These are phyloP conservation scores for Galagoides demidoff DNA, from an alignment of 2,797 vertebrate genomes.

Conservation along the genomic window DNA sequence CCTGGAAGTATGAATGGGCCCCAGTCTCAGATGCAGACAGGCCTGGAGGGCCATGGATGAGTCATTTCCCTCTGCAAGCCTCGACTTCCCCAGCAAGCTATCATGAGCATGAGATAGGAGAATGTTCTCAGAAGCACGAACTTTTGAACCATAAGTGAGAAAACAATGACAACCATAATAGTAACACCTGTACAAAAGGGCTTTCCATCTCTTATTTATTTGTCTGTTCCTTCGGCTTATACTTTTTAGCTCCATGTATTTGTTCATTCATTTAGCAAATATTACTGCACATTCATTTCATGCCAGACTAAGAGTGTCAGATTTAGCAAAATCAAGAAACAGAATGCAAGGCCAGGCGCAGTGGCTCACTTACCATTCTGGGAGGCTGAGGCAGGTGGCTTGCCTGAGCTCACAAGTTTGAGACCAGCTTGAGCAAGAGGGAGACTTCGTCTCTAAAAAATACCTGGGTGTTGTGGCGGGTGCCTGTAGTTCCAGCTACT, in stretches of 20 bases:
- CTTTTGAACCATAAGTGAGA: background rate
- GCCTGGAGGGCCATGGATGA: slow-evolving; percentile 51
- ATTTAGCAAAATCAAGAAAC: background rate
- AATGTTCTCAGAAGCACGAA: slow-evolving; percentile 36
- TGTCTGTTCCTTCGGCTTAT: background rate
- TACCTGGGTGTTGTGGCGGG: no score
- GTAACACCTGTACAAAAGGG: background rate
- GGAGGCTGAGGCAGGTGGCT: background rate
- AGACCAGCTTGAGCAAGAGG: background rate
- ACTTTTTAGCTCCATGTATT: background rate
- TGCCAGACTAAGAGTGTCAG: background rate
- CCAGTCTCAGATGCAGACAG: background rate
- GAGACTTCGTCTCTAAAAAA: no score
- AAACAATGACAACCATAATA: background rate
- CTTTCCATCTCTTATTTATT: background rate
- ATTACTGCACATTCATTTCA: background rate
- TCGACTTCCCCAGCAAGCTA: background rate
- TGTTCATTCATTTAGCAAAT: background rate
- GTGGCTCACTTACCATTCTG: background rate
- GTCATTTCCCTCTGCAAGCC: slow-evolving; percentile 53
- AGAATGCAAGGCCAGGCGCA: background rate
- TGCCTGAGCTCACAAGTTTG: background rate
- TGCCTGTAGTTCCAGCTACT: no score
- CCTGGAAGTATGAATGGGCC: background rate
- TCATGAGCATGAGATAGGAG: background rate